Base-by-base conservation (phyloP, 1,140 invertebrate species). In the Zeugodacus cucurbitae region DNA sequence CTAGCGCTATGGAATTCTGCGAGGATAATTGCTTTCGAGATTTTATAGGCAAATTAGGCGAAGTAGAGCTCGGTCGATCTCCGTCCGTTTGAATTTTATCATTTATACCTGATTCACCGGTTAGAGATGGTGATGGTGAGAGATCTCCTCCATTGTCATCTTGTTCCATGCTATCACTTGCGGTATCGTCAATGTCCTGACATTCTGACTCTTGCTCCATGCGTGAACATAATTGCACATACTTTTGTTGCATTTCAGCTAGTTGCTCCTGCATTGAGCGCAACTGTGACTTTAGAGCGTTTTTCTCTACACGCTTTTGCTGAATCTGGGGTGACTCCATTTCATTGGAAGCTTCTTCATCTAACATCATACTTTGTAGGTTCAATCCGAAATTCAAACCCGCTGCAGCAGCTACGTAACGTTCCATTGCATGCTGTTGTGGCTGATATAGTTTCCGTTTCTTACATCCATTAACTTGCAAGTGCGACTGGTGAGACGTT, bases 361-460 rank as follows among this genome's bases (percentile, higher is more conserved):
- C 95, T 89, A 94, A 95, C 89, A 94, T 94, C 88, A 94, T 91
- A 91, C 90, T 90, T 91, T 93, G 92, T 58, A 94, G 89, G 88
- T 94, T 94, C 3, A 94, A 89, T 7, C 93, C 93, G n/a, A 94
- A 92, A 44, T 94, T 94, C 7, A 94, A 89, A 88, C 95, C 92
- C 89, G 95, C 90, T 89, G 94, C 94, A 89, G 94, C 93, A 90
- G 94, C 93, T 90, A 95, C 95, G 91, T 97, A 97, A 32, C 96
- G 93, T 89, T 96, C 96, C 34, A 95, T 95, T 88, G 96, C 96
- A 92, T 98, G 98, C 91, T 99, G 98, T 92, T 98, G 98, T 1
- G 98, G 98, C 90, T 99, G 97, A 93, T 99, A 99, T n/a, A 99
- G 95, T 94, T 99, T 99, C 32, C 98, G 95, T 94, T 99, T 99